Evolutionary conservation across 2,888 invertebrate species (phyloP).

Genomic region (Protophormia terraenovae): DNA sequence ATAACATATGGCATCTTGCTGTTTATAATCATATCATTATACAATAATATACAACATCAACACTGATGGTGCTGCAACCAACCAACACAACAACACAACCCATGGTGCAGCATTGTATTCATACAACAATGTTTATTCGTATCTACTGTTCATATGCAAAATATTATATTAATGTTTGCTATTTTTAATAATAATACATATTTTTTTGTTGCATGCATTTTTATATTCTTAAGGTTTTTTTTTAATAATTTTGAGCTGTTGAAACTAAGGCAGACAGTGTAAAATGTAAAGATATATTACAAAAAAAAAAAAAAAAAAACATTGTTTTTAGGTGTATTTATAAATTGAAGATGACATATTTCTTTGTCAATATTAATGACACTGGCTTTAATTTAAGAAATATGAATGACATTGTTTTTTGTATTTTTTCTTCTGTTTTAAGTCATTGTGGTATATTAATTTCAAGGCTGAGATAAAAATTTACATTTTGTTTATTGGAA

Average conservation of each 20-base stretch:
- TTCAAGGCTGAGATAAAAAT: no score
- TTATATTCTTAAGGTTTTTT: not conserved
- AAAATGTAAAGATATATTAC: not conserved
- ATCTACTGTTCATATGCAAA: not conserved
- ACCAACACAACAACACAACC: no score
- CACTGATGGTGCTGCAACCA: constrained; percentile 5
- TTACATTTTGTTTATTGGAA: no score
- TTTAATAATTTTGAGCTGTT: constrained; percentile 6
- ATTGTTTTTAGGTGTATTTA: not conserved
- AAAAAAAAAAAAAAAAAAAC: not conserved
- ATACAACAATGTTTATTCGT: not conserved
- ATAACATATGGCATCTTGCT: constrained; percentile 58
- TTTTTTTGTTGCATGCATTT: not conserved
- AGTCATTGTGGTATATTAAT: not conserved
- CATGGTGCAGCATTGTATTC: constrained; percentile 12
- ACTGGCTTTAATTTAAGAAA: not conserved
- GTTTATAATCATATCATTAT: constrained; percentile 54
- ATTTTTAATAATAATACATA: constrained; percentile 20
- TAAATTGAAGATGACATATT: constrained; percentile 18
- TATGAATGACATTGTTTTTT: not conserved
- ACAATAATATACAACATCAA: constrained; percentile 21
- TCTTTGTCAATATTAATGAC: not conserved
- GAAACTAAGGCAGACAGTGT: not conserved
- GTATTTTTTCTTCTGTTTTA: not conserved
- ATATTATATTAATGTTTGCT: constrained; percentile 22